phyloP scores from a whole-genome alignment of 2,797 vertebrate species.

The Steatocranus sp. region DNA sequence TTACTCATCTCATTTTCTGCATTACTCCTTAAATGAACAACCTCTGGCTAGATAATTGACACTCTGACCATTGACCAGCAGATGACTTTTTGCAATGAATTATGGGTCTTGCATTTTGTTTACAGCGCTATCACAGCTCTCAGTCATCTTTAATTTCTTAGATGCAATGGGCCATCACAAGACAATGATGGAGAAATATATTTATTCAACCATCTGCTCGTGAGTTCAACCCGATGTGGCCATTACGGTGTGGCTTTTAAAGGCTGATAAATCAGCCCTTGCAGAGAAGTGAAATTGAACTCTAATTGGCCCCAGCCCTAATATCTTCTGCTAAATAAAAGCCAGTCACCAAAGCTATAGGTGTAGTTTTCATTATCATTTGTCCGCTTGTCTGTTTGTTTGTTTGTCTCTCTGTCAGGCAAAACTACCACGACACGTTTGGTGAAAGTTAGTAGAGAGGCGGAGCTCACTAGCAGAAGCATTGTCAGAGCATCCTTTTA shows the following conservation, averaged over 20 bases:
- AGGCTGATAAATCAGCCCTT: slow-evolving; percentile 47
- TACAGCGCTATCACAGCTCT: slow-evolving; percentile 14
- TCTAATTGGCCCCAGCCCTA: slow-evolving; percentile 30
- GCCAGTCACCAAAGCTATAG: background rate
- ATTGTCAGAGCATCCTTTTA: background rate
- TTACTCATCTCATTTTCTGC: slow-evolving; percentile 18
- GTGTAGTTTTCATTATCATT: background rate
- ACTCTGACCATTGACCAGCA: slow-evolving; percentile 26
- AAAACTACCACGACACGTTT: background rate
- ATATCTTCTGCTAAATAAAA: slow-evolving; percentile 15
- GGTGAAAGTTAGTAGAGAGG: background rate
- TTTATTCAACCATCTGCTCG: slow-evolving; percentile 50
- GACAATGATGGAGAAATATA: slow-evolving; percentile 52
- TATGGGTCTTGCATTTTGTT: slow-evolving; percentile 36
- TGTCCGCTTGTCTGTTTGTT: background rate
- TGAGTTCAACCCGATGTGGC: slow-evolving; percentile 29
- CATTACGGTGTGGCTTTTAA: slow-evolving; percentile 37
- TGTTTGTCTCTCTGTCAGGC: background rate
- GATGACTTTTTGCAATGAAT: slow-evolving; percentile 45
- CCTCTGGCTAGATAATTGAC: slow-evolving; percentile 17
- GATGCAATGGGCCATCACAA: slow-evolving; percentile 29
- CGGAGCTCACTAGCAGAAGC: accelerated
- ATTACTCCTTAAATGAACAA: slow-evolving; percentile 8
- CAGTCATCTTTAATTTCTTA: slow-evolving; percentile 43
- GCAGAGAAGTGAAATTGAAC: slow-evolving; percentile 23